phyloP scores from a whole-genome alignment of 1,140 invertebrate genomes.

The Oedothorax gibbosus region DNA sequence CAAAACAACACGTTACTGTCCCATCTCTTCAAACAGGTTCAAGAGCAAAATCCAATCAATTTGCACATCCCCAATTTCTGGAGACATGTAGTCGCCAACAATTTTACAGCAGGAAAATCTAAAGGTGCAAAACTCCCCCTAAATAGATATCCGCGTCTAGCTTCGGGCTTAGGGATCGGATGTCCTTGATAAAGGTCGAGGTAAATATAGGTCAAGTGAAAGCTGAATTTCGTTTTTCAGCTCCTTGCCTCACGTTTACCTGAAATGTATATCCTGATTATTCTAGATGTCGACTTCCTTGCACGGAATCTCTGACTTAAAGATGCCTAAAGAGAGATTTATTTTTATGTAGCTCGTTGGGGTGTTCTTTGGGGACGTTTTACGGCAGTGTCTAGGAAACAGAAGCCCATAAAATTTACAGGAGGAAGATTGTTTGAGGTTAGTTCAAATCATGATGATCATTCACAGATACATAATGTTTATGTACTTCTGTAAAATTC shows the following conservation, averaged over 20 bases:
- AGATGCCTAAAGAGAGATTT: not conserved
- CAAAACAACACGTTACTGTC: not conserved
- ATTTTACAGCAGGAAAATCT: not conserved
- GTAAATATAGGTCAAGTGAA: conserved; percentile 29
- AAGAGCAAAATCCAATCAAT: too few species aligned
- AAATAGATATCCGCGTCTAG: not conserved
- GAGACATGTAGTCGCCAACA: not conserved
- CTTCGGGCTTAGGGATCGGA: not conserved
- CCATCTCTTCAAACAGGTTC: not conserved
- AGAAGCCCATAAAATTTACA: not conserved
- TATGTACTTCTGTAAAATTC: too few species aligned
- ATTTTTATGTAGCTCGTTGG: not conserved
- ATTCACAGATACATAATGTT: too few species aligned
- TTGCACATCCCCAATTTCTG: not conserved
- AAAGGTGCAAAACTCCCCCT: conserved; percentile 10
- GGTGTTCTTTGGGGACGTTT: not conserved
- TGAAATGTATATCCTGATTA: not conserved
- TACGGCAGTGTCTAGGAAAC: not conserved
- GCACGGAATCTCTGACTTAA: not conserved
- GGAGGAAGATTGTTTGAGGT: too few species aligned
- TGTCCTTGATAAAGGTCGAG: conserved; percentile 32
- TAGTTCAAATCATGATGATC: too few species aligned
- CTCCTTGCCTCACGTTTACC: not conserved
- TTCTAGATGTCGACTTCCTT: not conserved
- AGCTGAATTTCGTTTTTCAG: not conserved